Percentiles rank a stretch among this genome's conserved stretches.
Evolutionary conservation across 2,888 invertebrate genomes (phyloP).

Genomic region (Arrhopalites spinosus): DNA sequence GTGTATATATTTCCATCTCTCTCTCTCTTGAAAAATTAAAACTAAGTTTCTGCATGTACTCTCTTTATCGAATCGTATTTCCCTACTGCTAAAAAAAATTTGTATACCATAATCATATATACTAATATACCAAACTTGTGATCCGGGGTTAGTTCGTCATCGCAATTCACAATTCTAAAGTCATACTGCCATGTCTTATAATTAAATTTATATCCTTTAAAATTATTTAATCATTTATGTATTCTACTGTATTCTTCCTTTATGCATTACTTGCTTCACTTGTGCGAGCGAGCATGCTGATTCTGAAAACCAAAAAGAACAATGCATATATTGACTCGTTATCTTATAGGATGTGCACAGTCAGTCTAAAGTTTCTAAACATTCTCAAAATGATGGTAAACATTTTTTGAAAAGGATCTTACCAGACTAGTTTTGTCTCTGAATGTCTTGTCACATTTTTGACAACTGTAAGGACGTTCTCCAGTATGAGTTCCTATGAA

Average conservation of each 20-base stretch:
- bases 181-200: not conserved
- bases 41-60: too few relatives aligned
- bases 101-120: not conserved
- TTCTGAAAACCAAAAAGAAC: not conserved
- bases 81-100: too few relatives aligned
- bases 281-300: slow-evolving; percentile 53
- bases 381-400: too few relatives aligned
- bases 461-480: slow-evolving; percentile 48
- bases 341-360: too few relatives aligned
- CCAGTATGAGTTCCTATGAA: slow-evolving; percentile 45
- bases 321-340: too few relatives aligned
- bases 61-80: too few relatives aligned
- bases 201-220: too few relatives aligned
- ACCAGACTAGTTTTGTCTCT: slow-evolving; percentile 26
- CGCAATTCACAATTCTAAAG: not conserved
- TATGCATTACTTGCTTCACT: slow-evolving; percentile 32
- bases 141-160: slow-evolving; percentile 1
- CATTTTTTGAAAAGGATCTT: too few relatives aligned
- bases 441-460: slow-evolving; percentile 31
- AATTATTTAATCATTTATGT: slow-evolving; percentile 10
- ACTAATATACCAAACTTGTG: not conserved
- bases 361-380: too few relatives aligned
- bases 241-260: not conserved
- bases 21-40: too few relatives aligned
- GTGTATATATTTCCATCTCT: too few relatives aligned